phyloP scores from a whole-genome alignment of 2,888 invertebrate species.

The Tipula vernalis region DNA sequence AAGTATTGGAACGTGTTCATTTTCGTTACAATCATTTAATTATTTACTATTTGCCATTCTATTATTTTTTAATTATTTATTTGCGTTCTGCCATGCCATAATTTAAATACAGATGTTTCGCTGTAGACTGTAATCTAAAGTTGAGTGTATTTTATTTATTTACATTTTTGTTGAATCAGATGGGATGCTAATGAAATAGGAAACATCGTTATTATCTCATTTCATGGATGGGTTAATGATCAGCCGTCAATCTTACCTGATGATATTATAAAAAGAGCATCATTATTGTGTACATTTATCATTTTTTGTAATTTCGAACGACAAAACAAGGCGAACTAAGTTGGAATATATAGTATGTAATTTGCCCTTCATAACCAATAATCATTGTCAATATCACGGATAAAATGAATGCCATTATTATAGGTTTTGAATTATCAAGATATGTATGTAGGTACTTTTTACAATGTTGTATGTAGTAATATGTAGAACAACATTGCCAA shows the following conservation, averaged over 20 bases:
- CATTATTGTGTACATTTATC: not conserved
- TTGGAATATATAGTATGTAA: not conserved
- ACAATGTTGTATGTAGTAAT: not conserved
- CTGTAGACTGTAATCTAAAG: not conserved
- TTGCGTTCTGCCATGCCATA: not conserved
- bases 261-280: not conserved
- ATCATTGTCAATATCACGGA: not conserved
- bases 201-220: not conserved
- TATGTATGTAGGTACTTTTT: not conserved
- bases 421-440: not conserved
- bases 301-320: not conserved
- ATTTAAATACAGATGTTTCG: not conserved
- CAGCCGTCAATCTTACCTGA: not conserved
- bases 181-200: not conserved
- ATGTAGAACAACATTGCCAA: not conserved
- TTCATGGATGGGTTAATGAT: not conserved
- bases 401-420: not conserved
- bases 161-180: not conserved
- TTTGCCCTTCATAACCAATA: not conserved
- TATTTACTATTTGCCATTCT: not conserved
- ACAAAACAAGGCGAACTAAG: not conserved
- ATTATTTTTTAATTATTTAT: not conserved
- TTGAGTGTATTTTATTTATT: not conserved
- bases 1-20: too few species aligned
- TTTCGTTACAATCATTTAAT: not conserved